Evolutionary conservation across 1,140 invertebrate genomes (phyloP).

Genomic region (Formica exsecta): DNA sequence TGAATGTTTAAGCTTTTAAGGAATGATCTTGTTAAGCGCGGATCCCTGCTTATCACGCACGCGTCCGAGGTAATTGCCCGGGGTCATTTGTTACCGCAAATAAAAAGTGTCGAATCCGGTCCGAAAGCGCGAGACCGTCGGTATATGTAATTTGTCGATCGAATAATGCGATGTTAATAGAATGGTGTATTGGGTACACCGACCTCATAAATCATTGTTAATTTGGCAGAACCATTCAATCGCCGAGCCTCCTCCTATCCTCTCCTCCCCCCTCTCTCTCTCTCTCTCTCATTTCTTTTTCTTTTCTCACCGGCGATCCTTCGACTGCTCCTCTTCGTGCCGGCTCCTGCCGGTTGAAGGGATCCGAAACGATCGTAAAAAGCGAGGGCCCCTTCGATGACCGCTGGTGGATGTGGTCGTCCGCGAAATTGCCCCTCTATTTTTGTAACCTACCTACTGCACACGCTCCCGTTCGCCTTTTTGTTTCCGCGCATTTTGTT

Average conservation of each 20-base stretch:
- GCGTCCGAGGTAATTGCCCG: slow-evolving; percentile 31
- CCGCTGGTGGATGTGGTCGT: slow-evolving; percentile 55
- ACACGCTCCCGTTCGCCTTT: slow-evolving; percentile 67
- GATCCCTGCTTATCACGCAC: slow-evolving; percentile 8
- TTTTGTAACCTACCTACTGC: slow-evolving; percentile 70
- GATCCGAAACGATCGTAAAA: slow-evolving; percentile 68
- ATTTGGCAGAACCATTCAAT: slow-evolving; percentile 83
- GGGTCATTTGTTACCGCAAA: slow-evolving; percentile 57
- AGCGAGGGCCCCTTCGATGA: slow-evolving; percentile 56
- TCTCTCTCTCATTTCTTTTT: slow-evolving; percentile 56
- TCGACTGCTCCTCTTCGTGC: slow-evolving; percentile 53
- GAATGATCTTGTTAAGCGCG: too few species aligned
- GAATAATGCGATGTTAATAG: slow-evolving; percentile 86
- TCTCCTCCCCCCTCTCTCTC: slow-evolving; percentile 46
- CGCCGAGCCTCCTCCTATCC: slow-evolving; percentile 61
- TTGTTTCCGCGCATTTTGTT: slow-evolving; percentile 27
- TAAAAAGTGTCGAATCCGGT: slow-evolving; percentile 52
- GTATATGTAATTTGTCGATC: slow-evolving; percentile 82
- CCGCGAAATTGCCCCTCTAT: slow-evolving; percentile 76
- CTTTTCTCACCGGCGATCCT: slow-evolving; percentile 57
- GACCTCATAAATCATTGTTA: slow-evolving; percentile 84
- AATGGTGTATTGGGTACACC: slow-evolving; percentile 80
- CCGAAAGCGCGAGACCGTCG: slow-evolving; percentile 65
- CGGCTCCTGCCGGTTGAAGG: slow-evolving; percentile 66
- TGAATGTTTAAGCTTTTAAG: too few species aligned